phyloP scores from a whole-genome alignment of 2,888 invertebrate species.

The Oscheius myriophilus region DNA sequence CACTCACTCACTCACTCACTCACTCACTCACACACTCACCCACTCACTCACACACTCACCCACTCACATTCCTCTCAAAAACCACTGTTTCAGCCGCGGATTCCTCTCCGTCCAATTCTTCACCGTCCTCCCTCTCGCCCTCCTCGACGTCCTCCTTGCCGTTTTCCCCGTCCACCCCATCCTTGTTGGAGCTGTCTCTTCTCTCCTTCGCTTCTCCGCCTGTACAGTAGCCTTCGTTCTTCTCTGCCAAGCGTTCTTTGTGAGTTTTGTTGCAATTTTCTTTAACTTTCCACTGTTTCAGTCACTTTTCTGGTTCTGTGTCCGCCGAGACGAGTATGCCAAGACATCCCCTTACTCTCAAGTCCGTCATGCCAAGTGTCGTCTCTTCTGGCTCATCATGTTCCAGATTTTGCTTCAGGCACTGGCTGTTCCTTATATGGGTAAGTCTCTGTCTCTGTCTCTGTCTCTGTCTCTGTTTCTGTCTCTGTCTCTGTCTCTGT shows the following conservation, averaged over 20 bases:
- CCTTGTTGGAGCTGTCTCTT: conserved; percentile 1
- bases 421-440: conserved; percentile 19
- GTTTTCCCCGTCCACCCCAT: conserved; percentile 23
- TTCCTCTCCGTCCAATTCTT: conserved; percentile 36
- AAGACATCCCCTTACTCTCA: conserved; percentile 27
- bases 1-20: no score
- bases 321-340: conserved; percentile 19
- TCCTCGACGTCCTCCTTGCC: conserved; percentile 38
- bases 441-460: conserved; percentile 16
- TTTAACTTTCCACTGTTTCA: conserved; percentile 9
- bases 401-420: conserved; percentile 26
- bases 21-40: not conserved
- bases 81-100: conserved; percentile 7
- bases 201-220: conserved; percentile 33
- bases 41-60: not conserved
- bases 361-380: conserved; percentile 24
- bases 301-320: conserved; percentile 27
- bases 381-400: conserved; percentile 29
- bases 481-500: not conserved
- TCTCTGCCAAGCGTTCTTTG: conserved; percentile 37
- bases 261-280: conserved; percentile 7
- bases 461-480: no score
- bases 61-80: not conserved
- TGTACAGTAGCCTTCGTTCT: conserved; percentile 32
- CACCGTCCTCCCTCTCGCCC: conserved; percentile 35